phyloP scores from a whole-genome alignment of 1,140 invertebrate genomes.

The Amyelois transitella region DNA sequence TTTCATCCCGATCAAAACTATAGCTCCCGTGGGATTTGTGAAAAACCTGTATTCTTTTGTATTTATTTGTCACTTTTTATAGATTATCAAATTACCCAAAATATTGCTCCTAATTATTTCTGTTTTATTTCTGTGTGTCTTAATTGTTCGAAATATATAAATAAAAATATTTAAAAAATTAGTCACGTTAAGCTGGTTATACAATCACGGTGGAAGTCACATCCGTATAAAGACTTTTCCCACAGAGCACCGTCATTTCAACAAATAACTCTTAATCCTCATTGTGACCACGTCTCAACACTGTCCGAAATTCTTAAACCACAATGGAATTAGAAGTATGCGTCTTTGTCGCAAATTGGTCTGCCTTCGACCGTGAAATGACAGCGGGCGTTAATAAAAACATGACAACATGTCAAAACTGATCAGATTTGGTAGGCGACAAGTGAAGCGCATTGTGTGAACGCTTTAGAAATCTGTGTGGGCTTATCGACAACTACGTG shows the following conservation, averaged over 20 bases:
- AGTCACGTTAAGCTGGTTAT: conserved; percentile 16
- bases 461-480: conserved; percentile 63
- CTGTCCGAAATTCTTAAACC: conserved; percentile 49
- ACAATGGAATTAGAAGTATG: conserved; percentile 68
- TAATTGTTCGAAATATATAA: too few species aligned
- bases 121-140: too few species aligned
- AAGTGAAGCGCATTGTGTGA: conserved; percentile 61
- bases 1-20: too few species aligned
- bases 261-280: conserved; percentile 64
- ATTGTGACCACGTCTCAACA: conserved; percentile 55
- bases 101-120: too few species aligned
- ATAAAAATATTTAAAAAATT: too few species aligned
- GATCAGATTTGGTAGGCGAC: conserved; percentile 64
- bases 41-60: too few species aligned
- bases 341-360: conserved; percentile 65
- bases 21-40: too few species aligned
- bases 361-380: conserved; percentile 53
- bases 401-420: conserved; percentile 72
- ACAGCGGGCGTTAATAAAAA: conserved; percentile 64
- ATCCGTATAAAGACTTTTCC: conserved; percentile 25
- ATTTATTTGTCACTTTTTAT: too few species aligned
- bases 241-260: conserved; percentile 45
- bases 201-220: conserved; percentile 25
- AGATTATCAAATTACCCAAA: too few species aligned
- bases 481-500: conserved; percentile 59